Base-by-base conservation (phyloP, 2,113 vertebrate genomes). In the Ictalurus furcatus region DNA sequence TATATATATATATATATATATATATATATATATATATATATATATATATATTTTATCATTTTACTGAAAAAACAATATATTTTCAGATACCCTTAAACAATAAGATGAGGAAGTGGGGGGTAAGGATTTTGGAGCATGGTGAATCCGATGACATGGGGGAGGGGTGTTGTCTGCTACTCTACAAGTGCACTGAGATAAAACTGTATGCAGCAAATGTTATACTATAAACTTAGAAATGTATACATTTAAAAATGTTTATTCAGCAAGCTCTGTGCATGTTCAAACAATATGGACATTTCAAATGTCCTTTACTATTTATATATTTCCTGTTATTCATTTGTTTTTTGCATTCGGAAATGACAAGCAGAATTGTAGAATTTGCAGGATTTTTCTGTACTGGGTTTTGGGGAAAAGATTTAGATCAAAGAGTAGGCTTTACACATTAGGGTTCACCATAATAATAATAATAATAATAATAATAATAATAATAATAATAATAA, bases 71-170 rank as follows among this genome's bases (percentile, higher is more conserved):
- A 73, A 19, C 9, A 8, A 73, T 37, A 37, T 40, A 34, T 86
- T 74, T 40, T 44, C 54, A 61, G 11, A 28, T 30, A n/a, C 21
- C 23, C 56, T 63, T 74, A 52, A 4, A 48, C 73, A 76, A 30
- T 87, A 48, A 78, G 44, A 16, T 28, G 12, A 48, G 37, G 85
- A 59, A 17, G 74, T 52, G 2, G 44, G 76, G 40, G 40, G 28
- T 25, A 48, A 6, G 56, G 23, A 65, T 84, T 28, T 84, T 65
- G 34, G 59, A 17, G 56, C 54, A 61, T 3, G 19, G 40, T 63
- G 58, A 23, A 65, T 87, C 74, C 63, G 85, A 79, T 87, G 40
- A 23, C 17, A 78, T 30, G 73, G 73, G 74, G 86, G 59, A 65
- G 40, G 73, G 71, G 59, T 30, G 44, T 23, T 79, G 69, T 48